Evolutionary conservation across 2,888 invertebrate genomes (phyloP), one percentile per base, ranked within the genome.

Genomic region (Drosophila maculinotata): DNA sequence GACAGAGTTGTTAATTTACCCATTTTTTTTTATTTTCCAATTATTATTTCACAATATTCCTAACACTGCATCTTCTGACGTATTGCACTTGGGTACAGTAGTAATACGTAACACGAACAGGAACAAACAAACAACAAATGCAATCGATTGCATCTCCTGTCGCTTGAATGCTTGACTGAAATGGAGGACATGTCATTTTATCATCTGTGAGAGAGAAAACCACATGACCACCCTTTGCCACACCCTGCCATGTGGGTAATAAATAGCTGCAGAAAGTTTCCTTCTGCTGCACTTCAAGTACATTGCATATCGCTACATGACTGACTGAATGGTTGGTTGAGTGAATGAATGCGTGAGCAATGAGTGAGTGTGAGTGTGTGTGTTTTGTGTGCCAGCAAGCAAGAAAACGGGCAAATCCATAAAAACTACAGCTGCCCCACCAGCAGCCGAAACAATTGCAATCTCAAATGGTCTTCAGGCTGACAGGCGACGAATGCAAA

Each of bases 81-180:
- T 44, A 39, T 48, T 54, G 36, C 49, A 64, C 42, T 58, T 58
- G 12, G 31, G 28, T 23, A 26, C 28, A 35, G 28, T 10, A 39
- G n/a, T 23, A 23, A 20, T 38, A 59, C 31, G 42, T 36, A 62
- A 47, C 62, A 69, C 20, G 25, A 58, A n/a, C 48, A 41, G 25
- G 7, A 60, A 56, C 57, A 57, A 69, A 59, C 65, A 60, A 79
- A 45, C 52, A 69, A 66, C 51, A 84, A 79, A 69, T 71, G 69
- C 72, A 85, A 82, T 84, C 85, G 77, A 85, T 85, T 85, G 77
- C 79, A 77, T 69, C 75, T 73, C 69, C 69, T 75, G 76, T 65
- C 76, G 72, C 76, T 70, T 76, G 79, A 81, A 69, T 69, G 81
- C 75, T 65, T 54, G 64, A 73, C 69, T 73, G 73, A 63, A 63